Evolutionary conservation across 2,797 vertebrate species (phyloP).

Genomic region (Acanthis flammea): DNA sequence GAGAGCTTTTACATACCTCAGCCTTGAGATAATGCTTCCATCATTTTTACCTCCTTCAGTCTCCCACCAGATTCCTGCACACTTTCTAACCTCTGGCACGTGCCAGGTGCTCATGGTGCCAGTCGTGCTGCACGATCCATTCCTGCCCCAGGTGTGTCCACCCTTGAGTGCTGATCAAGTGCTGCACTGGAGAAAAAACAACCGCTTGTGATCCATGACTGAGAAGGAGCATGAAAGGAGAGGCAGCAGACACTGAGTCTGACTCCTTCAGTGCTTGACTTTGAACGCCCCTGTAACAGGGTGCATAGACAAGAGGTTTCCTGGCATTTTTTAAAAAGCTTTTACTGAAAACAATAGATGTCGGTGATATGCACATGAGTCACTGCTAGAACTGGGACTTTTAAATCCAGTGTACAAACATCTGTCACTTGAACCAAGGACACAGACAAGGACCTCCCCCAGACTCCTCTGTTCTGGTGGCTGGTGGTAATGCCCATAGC

Average conservation of each 20-base stretch:
- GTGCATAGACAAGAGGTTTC: not conserved
- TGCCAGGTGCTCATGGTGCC: not conserved
- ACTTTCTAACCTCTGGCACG: not conserved
- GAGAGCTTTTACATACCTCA: not conserved
- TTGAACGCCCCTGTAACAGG: fast-evolving
- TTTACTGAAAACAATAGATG: not conserved
- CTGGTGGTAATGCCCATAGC: not conserved
- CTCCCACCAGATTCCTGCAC: fast-evolving
- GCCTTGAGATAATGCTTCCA: not conserved
- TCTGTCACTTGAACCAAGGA: not conserved
- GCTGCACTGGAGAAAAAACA: not conserved
- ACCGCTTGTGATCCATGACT: not conserved
- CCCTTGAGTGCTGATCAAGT: not conserved
- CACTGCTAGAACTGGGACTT: not conserved
- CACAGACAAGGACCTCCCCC: not conserved
- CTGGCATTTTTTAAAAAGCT: not conserved
- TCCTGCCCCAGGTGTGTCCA: not conserved
- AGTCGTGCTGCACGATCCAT: fast-evolving
- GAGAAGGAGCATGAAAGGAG: not conserved
- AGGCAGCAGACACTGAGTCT: not conserved
- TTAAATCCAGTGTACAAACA: not conserved
- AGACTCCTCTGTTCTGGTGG: not conserved
- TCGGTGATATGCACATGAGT: not conserved
- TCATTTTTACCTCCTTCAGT: not conserved
- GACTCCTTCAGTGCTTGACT: not conserved